These are phyloP conservation scores for Dicranocentrus wangi DNA, from an alignment of 2,888 invertebrate species.

Conservation along the genomic window DNA sequence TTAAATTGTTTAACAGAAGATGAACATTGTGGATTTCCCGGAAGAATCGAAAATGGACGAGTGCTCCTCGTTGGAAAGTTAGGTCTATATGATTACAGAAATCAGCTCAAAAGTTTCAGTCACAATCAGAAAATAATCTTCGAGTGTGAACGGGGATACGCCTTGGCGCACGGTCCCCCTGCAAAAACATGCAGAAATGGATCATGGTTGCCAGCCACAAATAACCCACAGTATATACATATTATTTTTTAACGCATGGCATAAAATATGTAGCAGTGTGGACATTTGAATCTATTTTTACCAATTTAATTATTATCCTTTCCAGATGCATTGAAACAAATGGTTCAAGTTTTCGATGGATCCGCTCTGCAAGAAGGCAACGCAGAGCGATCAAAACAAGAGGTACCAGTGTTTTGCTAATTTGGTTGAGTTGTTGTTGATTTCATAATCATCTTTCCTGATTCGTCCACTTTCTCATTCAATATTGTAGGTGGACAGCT, in stretches of 20 bases:
- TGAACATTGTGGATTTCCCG: slow-evolving; percentile 92
- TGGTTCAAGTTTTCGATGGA: slow-evolving; percentile 90
- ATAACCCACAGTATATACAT: slow-evolving; percentile 78
- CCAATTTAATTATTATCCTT: too few relatives aligned
- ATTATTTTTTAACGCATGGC: too few relatives aligned
- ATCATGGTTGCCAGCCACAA: slow-evolving; percentile 90
- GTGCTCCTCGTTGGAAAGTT: slow-evolving; percentile 94
- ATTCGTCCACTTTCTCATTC: neutral
- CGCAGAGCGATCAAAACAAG: slow-evolving; percentile 68
- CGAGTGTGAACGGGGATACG: slow-evolving; percentile 93
- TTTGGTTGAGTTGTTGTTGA: too few relatives aligned
- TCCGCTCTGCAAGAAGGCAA: slow-evolving; percentile 78
- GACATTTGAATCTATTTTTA: neutral
- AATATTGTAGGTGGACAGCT: slow-evolving; percentile 42
- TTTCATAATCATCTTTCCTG: neutral
- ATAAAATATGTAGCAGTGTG: too few relatives aligned
- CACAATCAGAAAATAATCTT: slow-evolving; percentile 97
- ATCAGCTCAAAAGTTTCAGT: slow-evolving; percentile 90
- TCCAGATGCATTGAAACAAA: slow-evolving; percentile 87
- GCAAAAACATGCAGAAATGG: slow-evolving; percentile 97
- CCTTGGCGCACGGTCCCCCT: slow-evolving; percentile 88
- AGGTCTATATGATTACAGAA: slow-evolving; percentile 95
- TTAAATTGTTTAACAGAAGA: slow-evolving; percentile 14
- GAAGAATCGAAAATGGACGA: slow-evolving; percentile 94
- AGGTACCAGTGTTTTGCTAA: too few relatives aligned